Base-by-base conservation (phyloP, 2,797 vertebrate species). In the Myripristis murdjan region DNA sequence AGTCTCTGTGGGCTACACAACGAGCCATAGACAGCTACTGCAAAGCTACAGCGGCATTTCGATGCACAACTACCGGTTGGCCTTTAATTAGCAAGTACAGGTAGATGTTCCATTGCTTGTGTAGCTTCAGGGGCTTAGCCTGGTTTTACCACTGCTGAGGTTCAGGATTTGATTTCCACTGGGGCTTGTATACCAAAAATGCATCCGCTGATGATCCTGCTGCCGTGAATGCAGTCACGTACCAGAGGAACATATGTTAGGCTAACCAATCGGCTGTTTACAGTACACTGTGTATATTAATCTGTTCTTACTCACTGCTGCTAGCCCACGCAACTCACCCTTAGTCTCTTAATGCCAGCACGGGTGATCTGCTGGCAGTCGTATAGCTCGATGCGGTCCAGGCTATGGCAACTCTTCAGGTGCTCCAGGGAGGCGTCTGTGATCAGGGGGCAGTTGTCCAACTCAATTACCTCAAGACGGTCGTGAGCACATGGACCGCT, bases 351-450 rank as follows among this genome's bases (percentile, higher is more conserved):
- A 94, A 99, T 99, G 46, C 98, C 98, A 0, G 98, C 98, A 11
- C 98, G 94, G 0, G 98, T 96, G 92, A 99, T 99, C 81, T 99
- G 98, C 93, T 99, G 98, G 90, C 98, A 99, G 95, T 99, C 98
- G 20, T 99, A 99, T 20, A 99, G 95, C 82, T 99, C 98, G 64
- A 99, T 98, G 88, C 98, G 96, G 89, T 99, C 97, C 83, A 99
- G 92, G 86, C 97, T 98, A 84, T 98, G 98, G 91, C 98, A 99
- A 90, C 92, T 98, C 85, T 99, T 99, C 82, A 99, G 95, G 91
- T 99, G 97, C 91, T 99, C 98, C 90, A 99, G 93, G 12, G 98
- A 99, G 18, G 97, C 97, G 0, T 99, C 98, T 0, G 98, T 99
- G 94, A 99, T 99, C 69, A 99, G 92, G 1, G 98, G 98, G 92